Evolutionary conservation across 2,888 invertebrate species (phyloP).

Genomic region (Oligia fasciuncula): DNA sequence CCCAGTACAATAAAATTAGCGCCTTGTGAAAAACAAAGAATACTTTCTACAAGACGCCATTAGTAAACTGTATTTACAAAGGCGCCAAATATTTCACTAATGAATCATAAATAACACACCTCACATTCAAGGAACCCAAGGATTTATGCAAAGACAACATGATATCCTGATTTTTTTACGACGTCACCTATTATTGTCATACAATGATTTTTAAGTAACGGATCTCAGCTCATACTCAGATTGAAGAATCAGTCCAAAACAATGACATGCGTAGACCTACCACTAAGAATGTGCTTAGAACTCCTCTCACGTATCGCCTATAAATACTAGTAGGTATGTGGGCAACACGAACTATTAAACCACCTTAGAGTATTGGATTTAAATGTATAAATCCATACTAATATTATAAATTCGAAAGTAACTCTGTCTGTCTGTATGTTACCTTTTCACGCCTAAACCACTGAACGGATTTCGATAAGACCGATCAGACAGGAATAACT

Average conservation of each 20-base stretch:
- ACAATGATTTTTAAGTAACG: conserved; percentile 29
- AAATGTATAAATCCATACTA: neutral
- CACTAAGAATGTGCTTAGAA: conserved; percentile 34
- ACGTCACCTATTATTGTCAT: conserved; percentile 9
- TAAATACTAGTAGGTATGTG: conserved; percentile 25
- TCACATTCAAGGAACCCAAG: conserved; percentile 19
- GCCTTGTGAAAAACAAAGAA: conserved; percentile 3
- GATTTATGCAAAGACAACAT: neutral
- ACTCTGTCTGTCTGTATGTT: no score
- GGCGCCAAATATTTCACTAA: conserved; percentile 8
- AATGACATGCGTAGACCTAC: conserved; percentile 47
- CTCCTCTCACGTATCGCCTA: conserved; percentile 33
- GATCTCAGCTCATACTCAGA: conserved; percentile 29
- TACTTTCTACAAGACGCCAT: neutral
- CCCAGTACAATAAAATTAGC: neutral
- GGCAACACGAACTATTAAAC: conserved; percentile 13
- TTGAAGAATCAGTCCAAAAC: conserved; percentile 29
- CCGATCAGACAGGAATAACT: no score
- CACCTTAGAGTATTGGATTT: conserved; percentile 7
- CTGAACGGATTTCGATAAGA: no score
- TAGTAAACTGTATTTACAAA: neutral
- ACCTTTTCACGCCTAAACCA: no score
- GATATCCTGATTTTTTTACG: conserved; percentile 17
- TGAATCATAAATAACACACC: neutral
- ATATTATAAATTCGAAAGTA: no score